phyloP scores from a whole-genome alignment of 2,113 vertebrate species.

The Cebus imitator region DNA sequence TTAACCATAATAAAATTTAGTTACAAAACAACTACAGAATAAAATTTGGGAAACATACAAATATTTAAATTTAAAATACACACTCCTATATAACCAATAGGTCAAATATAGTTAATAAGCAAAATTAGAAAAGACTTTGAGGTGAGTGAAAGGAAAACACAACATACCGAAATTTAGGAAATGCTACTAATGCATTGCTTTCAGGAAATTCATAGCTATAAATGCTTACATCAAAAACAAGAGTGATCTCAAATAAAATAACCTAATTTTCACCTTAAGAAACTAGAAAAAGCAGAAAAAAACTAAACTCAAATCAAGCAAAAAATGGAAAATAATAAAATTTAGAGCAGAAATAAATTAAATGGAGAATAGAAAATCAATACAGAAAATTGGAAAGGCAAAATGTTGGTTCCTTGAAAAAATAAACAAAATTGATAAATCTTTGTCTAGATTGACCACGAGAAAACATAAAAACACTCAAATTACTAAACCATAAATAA shows the following conservation, averaged over 20 bases:
- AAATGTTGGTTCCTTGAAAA: neutral
- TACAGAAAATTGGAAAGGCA: neutral
- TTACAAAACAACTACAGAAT: neutral
- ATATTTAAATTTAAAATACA: neutral
- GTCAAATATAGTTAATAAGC: neutral
- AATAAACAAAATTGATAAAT: neutral
- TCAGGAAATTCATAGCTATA: neutral
- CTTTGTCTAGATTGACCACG: neutral
- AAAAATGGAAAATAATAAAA: neutral
- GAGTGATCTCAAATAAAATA: neutral
- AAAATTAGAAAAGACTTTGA: neutral
- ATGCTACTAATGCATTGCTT: neutral
- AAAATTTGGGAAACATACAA: neutral
- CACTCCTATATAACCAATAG: neutral
- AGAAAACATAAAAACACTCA: neutral
- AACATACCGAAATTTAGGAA: neutral
- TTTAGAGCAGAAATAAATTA: neutral
- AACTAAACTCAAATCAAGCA: neutral
- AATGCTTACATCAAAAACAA: neutral
- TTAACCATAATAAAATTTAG: neutral
- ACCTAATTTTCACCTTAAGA: neutral
- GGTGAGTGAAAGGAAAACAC: neutral
- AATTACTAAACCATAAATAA: neutral
- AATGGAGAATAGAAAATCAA: neutral
- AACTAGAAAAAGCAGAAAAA: neutral